Evolutionary conservation across 2,797 vertebrate genomes (phyloP).

Genomic region (Rhinichthys osculus): DNA sequence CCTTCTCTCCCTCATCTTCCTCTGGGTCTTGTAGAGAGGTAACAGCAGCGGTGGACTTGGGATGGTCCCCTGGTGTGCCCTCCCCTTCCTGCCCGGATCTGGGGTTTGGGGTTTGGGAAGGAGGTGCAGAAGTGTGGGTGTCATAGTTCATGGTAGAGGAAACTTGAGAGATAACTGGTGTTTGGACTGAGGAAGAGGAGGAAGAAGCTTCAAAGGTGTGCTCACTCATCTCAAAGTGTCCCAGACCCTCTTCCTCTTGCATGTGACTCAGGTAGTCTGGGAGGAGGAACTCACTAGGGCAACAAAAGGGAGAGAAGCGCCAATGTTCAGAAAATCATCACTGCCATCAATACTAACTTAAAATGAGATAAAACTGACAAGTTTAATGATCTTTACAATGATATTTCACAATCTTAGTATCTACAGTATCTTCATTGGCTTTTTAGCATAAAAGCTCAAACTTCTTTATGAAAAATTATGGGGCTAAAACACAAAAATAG

Average conservation of each 20-base stretch:
- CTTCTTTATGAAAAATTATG: not conserved
- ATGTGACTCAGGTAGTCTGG: conserved; percentile 91
- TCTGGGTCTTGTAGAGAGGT: conserved; percentile 77
- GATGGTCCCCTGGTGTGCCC: conserved; percentile 55
- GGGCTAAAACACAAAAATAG: not conserved
- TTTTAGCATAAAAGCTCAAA: not conserved
- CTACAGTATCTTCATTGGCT: not conserved
- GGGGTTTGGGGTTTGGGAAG: conserved; percentile 84
- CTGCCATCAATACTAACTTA: not conserved
- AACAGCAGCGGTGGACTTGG: conserved; percentile 44
- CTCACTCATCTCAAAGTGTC: conserved; percentile 88
- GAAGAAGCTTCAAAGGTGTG: conserved; percentile 78
- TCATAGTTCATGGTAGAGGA: conserved; percentile 98
- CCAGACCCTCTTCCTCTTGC: conserved; percentile 84
- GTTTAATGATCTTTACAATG: not conserved
- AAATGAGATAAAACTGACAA: not conserved
- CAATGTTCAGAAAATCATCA: conserved; percentile 26
- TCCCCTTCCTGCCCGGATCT: conserved; percentile 78
- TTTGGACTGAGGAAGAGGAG: conserved; percentile 92
- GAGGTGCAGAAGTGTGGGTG: conserved; percentile 85
- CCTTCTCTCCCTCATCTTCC: conserved; percentile 70
- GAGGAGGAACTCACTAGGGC: conserved; percentile 88
- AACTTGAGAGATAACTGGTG: conserved; percentile 98
- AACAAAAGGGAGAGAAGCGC: conserved; percentile 12
- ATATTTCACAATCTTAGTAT: not conserved